Percentiles rank a stretch among this genome's conserved stretches.
phyloP scores from a whole-genome alignment of 2,113 vertebrate species.

The Paraplagusia blochii region DNA sequence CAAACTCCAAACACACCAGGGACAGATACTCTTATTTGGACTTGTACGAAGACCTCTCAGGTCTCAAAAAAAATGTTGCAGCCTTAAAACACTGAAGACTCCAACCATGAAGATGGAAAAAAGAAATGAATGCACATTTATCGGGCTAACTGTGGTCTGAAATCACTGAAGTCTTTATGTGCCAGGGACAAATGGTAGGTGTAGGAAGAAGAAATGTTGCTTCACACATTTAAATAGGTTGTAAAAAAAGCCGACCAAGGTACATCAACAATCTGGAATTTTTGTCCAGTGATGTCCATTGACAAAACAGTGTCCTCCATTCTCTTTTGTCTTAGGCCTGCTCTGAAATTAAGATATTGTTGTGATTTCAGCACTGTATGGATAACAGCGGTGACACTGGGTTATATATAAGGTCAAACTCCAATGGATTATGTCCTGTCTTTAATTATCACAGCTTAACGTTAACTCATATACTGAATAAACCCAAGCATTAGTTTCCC shows the following conservation, averaged over 20 bases:
- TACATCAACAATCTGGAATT: not conserved
- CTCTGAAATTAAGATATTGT: not conserved
- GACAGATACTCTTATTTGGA: no score
- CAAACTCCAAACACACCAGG: no score
- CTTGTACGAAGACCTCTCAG: no score
- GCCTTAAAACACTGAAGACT: no score
- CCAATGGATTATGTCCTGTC: not conserved
- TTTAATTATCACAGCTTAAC: not conserved
- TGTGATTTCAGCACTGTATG: not conserved
- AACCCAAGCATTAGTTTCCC: not conserved
- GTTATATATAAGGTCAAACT: not conserved
- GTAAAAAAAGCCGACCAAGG: not conserved
- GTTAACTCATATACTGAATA: not conserved
- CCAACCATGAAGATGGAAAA: no score
- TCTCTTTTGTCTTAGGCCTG: no score
- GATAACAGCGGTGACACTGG: not conserved
- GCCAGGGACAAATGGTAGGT: not conserved
- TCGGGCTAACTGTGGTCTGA: no score
- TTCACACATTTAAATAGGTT: not conserved
- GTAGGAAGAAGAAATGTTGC: slow-evolving; percentile 1
- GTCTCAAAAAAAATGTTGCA: no score
- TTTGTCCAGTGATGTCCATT: slow-evolving; percentile 4
- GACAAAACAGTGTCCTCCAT: not conserved
- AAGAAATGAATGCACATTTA: no score
- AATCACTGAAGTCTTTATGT: not conserved